phyloP scores from a whole-genome alignment of 2,113 vertebrate genomes.

The Hypocryptadius cinnamomeus region DNA sequence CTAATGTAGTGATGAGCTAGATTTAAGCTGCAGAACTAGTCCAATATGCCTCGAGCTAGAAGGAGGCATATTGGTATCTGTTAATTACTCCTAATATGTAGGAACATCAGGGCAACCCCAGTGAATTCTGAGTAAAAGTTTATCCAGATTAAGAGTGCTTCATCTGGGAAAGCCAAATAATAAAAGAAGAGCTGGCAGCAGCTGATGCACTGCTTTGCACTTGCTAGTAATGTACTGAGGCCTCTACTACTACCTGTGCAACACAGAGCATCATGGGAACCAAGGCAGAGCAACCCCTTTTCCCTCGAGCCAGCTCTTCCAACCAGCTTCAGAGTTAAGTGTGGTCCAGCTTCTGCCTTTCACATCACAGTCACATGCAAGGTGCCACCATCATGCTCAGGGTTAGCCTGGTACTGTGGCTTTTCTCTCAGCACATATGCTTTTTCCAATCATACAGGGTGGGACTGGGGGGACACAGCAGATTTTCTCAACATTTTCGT shows the following conservation, averaged over 20 bases:
- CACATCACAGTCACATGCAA: no score
- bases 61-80: background rate
- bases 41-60: background rate
- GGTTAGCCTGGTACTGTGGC: background rate
- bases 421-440: background rate
- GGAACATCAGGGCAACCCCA: background rate
- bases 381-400: background rate
- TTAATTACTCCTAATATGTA: background rate
- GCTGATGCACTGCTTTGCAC: background rate
- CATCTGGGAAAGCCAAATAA: background rate
- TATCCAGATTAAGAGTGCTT: background rate
- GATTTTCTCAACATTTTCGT: background rate
- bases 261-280: background rate
- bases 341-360: background rate
- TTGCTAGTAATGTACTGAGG: background rate
- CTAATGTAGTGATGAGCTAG: background rate
- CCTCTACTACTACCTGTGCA: background rate
- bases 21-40: background rate
- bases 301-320: background rate
- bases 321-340: background rate
- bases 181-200: background rate
- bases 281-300: background rate
- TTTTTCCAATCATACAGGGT: background rate
- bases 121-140: background rate
- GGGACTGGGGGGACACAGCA: background rate